Conservation (phyloP, 1,140 invertebrate genomes). For the Drosophila parabipectinata region DNA sequence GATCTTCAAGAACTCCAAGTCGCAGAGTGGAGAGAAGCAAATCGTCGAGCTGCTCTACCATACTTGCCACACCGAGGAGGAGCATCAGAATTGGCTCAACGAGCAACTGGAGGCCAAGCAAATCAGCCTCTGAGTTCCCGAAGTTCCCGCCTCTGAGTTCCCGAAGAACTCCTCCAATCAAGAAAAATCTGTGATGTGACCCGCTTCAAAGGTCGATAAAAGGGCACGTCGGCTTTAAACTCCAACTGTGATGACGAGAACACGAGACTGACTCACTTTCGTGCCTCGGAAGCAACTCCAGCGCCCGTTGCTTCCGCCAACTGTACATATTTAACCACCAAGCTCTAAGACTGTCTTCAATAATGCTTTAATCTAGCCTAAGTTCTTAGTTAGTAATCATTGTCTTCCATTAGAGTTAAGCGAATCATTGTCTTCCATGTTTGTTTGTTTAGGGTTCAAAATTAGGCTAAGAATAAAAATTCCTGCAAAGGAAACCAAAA, state of each 20-base stretch:
- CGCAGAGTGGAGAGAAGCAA: slow-evolving; percentile 10
- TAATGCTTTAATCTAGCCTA: slow-evolving; percentile 33
- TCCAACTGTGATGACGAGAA: slow-evolving; percentile 60
- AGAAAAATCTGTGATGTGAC: slow-evolving; percentile 62
- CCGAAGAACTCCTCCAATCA: slow-evolving; percentile 1
- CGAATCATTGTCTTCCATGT: slow-evolving; percentile 65
- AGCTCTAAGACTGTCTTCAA: slow-evolving; percentile 19
- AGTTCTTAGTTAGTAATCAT: slow-evolving; percentile 50
- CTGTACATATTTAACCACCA: slow-evolving; percentile 39
- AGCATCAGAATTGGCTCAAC: slow-evolving; percentile 73
- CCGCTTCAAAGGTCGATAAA: slow-evolving; percentile 38
- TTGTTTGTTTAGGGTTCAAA: slow-evolving; percentile 57
- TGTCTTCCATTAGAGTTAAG: slow-evolving; percentile 72
- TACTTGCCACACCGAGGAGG: slow-evolving; percentile 56
- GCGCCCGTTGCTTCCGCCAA: slow-evolving; percentile 30
- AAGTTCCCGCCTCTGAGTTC: slow-evolving; percentile 10
- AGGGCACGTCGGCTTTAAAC: slow-evolving; percentile 58
- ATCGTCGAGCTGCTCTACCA: slow-evolving; percentile 7
- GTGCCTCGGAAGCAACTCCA: slow-evolving; percentile 20
- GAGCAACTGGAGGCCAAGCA: slow-evolving; percentile 58
- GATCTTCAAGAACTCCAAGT: slow-evolving; percentile 48
- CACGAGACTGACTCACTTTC: slow-evolving; percentile 54
- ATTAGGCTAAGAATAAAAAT: slow-evolving; percentile 50
- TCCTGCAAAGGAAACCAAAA: slow-evolving; percentile 31
- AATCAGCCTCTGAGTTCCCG: slow-evolving; percentile 16